Conservation (phyloP, 2,113 vertebrate species). For the Eclectus roratus region DNA sequence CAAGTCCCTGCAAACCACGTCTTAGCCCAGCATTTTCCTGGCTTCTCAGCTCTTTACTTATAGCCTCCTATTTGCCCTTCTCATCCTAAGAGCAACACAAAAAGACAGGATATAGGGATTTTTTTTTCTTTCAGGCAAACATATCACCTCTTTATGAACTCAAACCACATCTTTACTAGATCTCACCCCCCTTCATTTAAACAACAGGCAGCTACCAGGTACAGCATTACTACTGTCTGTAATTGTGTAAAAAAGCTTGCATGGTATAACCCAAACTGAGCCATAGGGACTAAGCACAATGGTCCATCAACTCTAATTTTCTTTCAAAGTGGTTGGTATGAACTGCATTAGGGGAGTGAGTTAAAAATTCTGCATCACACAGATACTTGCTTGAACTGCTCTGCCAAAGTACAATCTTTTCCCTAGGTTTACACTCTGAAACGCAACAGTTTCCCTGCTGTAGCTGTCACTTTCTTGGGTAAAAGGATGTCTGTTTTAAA, state of each 20-base stretch:
- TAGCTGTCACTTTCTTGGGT: not conserved
- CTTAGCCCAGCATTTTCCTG: not conserved
- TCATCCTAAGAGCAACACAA: not conserved
- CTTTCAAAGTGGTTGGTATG: not conserved
- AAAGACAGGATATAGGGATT: not conserved
- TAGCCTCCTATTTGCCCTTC: not conserved
- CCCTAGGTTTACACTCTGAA: not conserved
- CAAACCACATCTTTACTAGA: not conserved
- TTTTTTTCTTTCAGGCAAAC: not conserved
- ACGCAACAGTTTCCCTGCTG: not conserved
- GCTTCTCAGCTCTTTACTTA: not conserved
- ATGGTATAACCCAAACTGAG: not conserved
- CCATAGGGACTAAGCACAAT: not conserved
- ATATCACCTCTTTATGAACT: not conserved
- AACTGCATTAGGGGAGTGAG: not conserved
- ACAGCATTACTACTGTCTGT: rapidly evolving
- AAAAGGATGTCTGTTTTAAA: not conserved
- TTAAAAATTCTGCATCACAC: not conserved
- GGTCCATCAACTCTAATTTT: constrained; percentile 33
- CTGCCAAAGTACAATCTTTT: not conserved
- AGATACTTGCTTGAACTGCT: not conserved
- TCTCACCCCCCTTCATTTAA: not conserved
- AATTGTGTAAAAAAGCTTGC: not conserved
- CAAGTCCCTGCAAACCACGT: rapidly evolving
- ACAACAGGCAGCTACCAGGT: not conserved